phyloP scores from a whole-genome alignment of 2,113 vertebrate genomes.

The Passer domesticus region DNA sequence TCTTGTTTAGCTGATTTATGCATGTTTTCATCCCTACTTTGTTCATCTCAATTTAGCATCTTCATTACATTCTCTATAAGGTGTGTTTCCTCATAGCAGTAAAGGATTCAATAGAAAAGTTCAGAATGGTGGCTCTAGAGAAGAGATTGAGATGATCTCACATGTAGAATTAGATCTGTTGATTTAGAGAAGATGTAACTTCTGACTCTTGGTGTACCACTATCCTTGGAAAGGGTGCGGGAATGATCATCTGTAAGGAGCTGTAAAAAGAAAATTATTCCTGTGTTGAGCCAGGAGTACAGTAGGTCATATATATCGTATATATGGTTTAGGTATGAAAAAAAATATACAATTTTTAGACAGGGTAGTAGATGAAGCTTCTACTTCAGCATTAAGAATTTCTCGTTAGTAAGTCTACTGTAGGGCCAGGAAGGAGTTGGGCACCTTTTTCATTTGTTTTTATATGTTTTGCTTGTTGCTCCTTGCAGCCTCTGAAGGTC shows the following conservation, averaged over 20 bases:
- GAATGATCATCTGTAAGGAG: neutral
- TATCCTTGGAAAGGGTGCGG: neutral
- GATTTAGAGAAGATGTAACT: neutral
- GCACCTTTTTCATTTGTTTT: neutral
- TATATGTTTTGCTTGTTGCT: neutral
- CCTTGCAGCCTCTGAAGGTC: neutral
- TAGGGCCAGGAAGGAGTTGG: neutral
- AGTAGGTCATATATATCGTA: neutral
- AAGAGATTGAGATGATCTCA: neutral
- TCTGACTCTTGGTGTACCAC: neutral
- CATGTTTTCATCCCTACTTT: fast-evolving
- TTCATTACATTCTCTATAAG: neutral
- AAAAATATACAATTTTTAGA: neutral
- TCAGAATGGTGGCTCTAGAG: neutral
- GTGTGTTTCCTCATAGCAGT: neutral
- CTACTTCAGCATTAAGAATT: neutral
- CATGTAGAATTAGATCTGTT: neutral
- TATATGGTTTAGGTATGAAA: neutral
- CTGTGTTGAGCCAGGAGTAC: neutral
- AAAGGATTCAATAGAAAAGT: neutral
- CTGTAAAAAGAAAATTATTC: neutral
- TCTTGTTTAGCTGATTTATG: neutral
- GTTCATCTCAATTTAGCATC: neutral
- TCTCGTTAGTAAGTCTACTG: neutral
- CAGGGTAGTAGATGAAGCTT: neutral